These are phyloP conservation scores for Pachypsylla venusta DNA, from an alignment of 1,140 invertebrate species.

Conservation along the genomic window DNA sequence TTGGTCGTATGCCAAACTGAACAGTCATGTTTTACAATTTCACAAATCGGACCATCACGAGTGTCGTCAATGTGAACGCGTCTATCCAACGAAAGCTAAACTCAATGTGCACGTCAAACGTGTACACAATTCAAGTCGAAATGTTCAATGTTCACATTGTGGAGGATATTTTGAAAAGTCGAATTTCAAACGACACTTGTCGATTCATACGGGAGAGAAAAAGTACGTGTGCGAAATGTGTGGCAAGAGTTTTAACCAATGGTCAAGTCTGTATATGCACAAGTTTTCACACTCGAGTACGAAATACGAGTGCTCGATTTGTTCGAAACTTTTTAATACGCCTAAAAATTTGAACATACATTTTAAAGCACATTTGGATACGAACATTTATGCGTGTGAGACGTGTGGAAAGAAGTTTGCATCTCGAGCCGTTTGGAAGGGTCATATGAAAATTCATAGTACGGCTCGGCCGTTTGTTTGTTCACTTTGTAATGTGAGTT, in stretches of 20 bases:
- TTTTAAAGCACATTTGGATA: neutral
- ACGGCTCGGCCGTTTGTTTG: slow-evolving; percentile 50
- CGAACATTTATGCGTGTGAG: neutral
- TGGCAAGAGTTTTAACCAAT: slow-evolving; percentile 15
- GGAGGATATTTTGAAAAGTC: slow-evolving; percentile 39
- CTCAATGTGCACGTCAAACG: neutral
- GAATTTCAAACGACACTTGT: slow-evolving; percentile 35
- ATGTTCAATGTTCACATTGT: slow-evolving; percentile 36
- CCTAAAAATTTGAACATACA: neutral
- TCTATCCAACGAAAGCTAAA: neutral
- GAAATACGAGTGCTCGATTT: slow-evolving; percentile 47
- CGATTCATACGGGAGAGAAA: slow-evolving; percentile 37
- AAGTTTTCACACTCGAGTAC: slow-evolving; percentile 50
- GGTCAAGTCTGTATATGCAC: slow-evolving; percentile 53
- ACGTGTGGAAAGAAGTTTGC: neutral
- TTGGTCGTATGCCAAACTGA: neutral
- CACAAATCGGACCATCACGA: neutral
- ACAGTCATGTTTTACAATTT: neutral
- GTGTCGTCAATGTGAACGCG: neutral
- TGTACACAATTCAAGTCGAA: neutral
- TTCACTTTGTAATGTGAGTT: slow-evolving; percentile 58
- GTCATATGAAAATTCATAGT: slow-evolving; percentile 6
- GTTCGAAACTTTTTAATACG: slow-evolving; percentile 26
- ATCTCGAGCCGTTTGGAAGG: neutral
- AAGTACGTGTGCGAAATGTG: slow-evolving; percentile 40